Evolutionary conservation across 2,888 invertebrate genomes (phyloP).

Genomic region (Drosophila atroscutellata): DNA sequence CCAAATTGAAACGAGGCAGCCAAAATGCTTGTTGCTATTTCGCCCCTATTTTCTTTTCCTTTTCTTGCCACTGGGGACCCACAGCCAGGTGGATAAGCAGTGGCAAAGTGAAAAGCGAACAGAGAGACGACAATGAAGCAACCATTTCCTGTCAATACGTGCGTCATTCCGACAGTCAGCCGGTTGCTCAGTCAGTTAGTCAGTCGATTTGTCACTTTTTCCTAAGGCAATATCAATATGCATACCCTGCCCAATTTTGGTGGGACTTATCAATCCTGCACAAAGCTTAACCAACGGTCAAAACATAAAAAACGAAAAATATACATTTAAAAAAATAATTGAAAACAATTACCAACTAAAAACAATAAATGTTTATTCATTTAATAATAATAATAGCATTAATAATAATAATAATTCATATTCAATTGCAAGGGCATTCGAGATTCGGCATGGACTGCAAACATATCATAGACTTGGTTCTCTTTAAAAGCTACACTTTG

Average conservation of each 20-base stretch:
- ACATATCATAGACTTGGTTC: conserved; percentile 9
- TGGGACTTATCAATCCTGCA: not conserved
- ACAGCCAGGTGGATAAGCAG: conserved; percentile 45
- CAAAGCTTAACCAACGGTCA: not conserved
- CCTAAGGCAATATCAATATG: conserved; percentile 42
- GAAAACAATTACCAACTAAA: not conserved
- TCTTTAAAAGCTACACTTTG: conserved; percentile 41
- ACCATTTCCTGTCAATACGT: conserved; percentile 46
- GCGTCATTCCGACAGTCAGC: conserved; percentile 32
- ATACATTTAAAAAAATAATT: not conserved
- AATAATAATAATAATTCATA: not conserved
- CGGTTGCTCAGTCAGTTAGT: conserved; percentile 20
- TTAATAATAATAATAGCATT: not conserved
- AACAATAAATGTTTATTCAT: not conserved
- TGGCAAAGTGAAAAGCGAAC: conserved; percentile 18
- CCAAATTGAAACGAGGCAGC: conserved; percentile 59
- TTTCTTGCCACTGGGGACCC: conserved; percentile 43
- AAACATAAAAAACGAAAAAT: not conserved
- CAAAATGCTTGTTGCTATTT: conserved; percentile 68
- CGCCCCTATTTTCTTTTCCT: conserved; percentile 3
- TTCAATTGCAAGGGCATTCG: conserved; percentile 12
- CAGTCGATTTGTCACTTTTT: conserved; percentile 50
- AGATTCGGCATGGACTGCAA: not conserved
- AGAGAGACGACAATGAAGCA: conserved; percentile 44
- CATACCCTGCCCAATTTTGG: conserved; percentile 23